These are phyloP conservation scores for Halictus rubicundus DNA, from an alignment of 1,140 invertebrate genomes.

Conservation along the genomic window DNA sequence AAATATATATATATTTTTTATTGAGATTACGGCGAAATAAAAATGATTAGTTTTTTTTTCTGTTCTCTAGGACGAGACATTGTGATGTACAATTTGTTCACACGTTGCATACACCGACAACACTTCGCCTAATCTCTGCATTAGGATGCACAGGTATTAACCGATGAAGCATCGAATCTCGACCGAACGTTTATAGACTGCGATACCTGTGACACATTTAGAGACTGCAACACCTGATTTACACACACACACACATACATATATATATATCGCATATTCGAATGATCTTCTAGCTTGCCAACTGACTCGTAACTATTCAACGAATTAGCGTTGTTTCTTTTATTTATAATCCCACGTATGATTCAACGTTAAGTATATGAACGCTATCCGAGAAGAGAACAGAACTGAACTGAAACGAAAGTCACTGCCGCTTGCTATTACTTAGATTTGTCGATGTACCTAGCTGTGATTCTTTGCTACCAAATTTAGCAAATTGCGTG, in stretches of 20 bases:
- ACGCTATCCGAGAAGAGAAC: constrained; percentile 36
- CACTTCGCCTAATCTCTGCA: constrained; percentile 5
- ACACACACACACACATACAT: too few species aligned
- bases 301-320: constrained; percentile 16
- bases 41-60: constrained; percentile 19
- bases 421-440: constrained; percentile 65
- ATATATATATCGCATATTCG: constrained; percentile 6
- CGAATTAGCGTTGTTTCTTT: constrained; percentile 29
- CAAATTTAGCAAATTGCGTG: constrained; percentile 59
- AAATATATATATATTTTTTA: too few species aligned
- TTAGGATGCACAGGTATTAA: constrained; percentile 16
- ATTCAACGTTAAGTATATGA: constrained; percentile 43
- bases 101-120: neutral
- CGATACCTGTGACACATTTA: neutral
- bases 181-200: neutral
- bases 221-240: too few species aligned
- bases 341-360: constrained; percentile 46
- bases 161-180: constrained; percentile 19
- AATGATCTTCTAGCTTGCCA: constrained; percentile 43
- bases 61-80: constrained; percentile 11
- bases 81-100: neutral
- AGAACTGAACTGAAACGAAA: constrained; percentile 43
- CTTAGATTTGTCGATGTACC: constrained; percentile 65
- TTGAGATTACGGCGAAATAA: constrained; percentile 16
- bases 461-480: constrained; percentile 68